phyloP scores from a whole-genome alignment of 2,888 invertebrate genomes.

The Corythucha ciliata region DNA sequence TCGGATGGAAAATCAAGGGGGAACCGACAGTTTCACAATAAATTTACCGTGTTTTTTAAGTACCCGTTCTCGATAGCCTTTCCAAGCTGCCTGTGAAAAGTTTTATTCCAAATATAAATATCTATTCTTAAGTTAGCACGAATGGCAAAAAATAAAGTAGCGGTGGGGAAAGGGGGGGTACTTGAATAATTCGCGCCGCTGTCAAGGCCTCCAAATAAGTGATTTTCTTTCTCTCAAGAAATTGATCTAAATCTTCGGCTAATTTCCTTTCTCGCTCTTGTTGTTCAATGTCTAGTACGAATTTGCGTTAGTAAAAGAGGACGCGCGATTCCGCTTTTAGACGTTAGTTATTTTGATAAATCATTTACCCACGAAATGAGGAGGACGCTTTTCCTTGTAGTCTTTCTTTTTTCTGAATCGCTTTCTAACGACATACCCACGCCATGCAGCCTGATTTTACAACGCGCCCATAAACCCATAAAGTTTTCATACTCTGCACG shows the following conservation, averaged over 20 bases:
- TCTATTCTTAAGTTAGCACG: no score
- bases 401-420: background rate
- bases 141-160: no score
- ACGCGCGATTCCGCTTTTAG: background rate
- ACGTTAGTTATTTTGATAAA: background rate
- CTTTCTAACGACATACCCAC: conserved; percentile 14
- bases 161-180: no score
- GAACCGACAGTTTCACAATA: no score
- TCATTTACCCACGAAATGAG: conserved; percentile 1
- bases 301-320: no score
- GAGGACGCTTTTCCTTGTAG: background rate
- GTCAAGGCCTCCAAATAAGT: conserved; percentile 17
- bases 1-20: no score
- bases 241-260: conserved; percentile 1
- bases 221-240: conserved; percentile 10
- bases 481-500: no score
- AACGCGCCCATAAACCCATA: no score
- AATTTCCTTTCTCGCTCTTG: background rate
- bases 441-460: conserved; percentile 15
- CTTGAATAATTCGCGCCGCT: conserved; percentile 19
- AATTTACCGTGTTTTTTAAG: no score
- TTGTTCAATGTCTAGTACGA: no score
- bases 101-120: no score
- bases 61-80: conserved; percentile 15
- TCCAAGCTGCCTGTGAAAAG: no score